Conservation (phyloP, 2,888 invertebrate genomes). For the Plutella xylostella region DNA sequence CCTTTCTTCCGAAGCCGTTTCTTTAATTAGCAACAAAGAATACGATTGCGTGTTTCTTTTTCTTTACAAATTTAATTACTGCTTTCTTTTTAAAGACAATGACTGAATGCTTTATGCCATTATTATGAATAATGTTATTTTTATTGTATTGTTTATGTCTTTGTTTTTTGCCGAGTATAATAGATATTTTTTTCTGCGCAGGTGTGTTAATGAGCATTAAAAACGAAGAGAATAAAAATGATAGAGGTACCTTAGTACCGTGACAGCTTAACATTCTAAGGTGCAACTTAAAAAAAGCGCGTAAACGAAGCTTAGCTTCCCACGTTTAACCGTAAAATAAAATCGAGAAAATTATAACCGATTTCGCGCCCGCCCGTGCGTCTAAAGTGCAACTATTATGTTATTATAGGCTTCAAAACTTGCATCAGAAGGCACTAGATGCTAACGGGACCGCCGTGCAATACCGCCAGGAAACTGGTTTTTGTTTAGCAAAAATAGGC, state of each 20-base stretch:
- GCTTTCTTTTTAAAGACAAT: slow-evolving; percentile 12
- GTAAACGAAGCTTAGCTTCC: slow-evolving; percentile 4
- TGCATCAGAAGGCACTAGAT: slow-evolving; percentile 47
- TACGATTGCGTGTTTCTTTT: slow-evolving; percentile 59
- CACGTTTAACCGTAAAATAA: slow-evolving; percentile 4
- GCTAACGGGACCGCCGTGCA: slow-evolving; percentile 55
- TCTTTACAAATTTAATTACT: slow-evolving; percentile 64
- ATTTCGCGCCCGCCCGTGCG: slow-evolving; percentile 26
- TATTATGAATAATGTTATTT: not conserved
- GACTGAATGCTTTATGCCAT: not conserved
- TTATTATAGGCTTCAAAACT: slow-evolving; percentile 63
- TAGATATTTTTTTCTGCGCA: too few relatives aligned
- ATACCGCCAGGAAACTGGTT: slow-evolving; percentile 55
- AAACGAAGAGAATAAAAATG: not conserved
- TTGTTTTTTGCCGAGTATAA: not conserved
- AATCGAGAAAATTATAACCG: slow-evolving; percentile 15
- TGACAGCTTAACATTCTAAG: not conserved
- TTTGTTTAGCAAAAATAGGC: slow-evolving; percentile 44
- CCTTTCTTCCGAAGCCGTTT: slow-evolving; percentile 53
- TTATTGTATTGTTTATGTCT: not conserved
- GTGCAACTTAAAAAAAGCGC: too few relatives aligned
- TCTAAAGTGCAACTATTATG: slow-evolving; percentile 55
- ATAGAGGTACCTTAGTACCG: not conserved
- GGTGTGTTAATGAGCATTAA: not conserved
- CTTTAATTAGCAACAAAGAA: slow-evolving; percentile 66